phyloP scores from a whole-genome alignment of 1,140 invertebrate genomes.

The Adoxophyes honmai region DNA sequence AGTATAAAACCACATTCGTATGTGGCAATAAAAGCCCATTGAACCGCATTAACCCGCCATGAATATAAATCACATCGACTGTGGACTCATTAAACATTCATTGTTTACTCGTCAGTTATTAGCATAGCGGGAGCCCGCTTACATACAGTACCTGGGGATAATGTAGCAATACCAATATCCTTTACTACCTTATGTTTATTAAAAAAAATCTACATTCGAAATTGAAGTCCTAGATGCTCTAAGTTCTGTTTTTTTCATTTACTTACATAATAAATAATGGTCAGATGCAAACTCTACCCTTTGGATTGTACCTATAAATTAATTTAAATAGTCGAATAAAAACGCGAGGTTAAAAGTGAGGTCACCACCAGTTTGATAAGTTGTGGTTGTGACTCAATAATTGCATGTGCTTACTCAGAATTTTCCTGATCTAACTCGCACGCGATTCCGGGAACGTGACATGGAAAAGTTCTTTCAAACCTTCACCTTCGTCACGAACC shows the following conservation, averaged over 20 bases:
- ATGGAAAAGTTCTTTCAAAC: conserved; percentile 28
- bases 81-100: conserved; percentile 37
- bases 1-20: too few species aligned
- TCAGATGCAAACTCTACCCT: too few species aligned
- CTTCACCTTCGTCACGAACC: conserved; percentile 35
- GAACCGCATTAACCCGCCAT: conserved; percentile 31
- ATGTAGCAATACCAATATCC: too few species aligned
- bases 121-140: conserved; percentile 20
- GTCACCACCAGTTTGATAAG: conserved; percentile 2
- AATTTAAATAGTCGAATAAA: too few species aligned
- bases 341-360: neutral
- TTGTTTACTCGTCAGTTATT: conserved; percentile 33
- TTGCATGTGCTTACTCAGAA: conserved; percentile 4
- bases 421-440: conserved; percentile 21
- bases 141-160: too few species aligned
- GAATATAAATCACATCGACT: conserved; percentile 38
- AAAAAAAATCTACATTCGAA: too few species aligned
- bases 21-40: conserved; percentile 31
- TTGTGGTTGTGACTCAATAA: neutral
- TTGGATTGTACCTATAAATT: too few species aligned
- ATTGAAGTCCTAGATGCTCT: too few species aligned
- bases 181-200: too few species aligned
- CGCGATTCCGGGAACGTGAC: conserved; percentile 29
- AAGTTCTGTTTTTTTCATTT: too few species aligned
- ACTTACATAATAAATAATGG: too few species aligned